Percentiles rank a stretch among this genome's conserved stretches.
phyloP scores from a whole-genome alignment of 2,888 invertebrate species.

The Amphipoea oculea region DNA sequence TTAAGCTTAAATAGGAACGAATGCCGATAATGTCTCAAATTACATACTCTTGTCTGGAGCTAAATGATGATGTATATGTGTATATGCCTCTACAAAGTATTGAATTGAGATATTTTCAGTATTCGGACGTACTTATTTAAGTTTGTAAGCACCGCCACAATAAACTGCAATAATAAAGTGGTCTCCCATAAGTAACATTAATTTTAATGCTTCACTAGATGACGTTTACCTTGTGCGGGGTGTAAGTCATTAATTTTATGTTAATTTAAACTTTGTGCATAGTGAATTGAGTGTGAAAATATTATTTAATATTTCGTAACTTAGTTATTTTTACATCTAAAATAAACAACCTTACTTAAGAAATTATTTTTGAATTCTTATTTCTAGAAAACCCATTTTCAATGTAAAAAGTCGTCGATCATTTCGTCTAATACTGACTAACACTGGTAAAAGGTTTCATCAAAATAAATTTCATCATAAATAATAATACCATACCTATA shows the following conservation, averaged over 20 bases:
- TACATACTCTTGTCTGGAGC: neutral
- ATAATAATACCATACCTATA: neutral
- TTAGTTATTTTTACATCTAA: conserved; percentile 61
- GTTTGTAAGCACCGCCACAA: conserved; percentile 1
- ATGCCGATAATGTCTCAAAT: neutral
- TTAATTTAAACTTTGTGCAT: conserved; percentile 54
- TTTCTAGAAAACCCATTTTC: conserved; percentile 50
- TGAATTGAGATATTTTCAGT: conserved; percentile 9
- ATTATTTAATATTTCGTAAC: conserved; percentile 64
- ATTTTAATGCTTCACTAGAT: conserved; percentile 19
- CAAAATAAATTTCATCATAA: conserved; percentile 5
- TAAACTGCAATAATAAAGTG: conserved; percentile 9
- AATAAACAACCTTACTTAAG: conserved; percentile 62
- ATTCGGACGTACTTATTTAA: conserved; percentile 16
- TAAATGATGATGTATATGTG: neutral
- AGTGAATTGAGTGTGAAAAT: conserved; percentile 64
- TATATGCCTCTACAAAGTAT: neutral
- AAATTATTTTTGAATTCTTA: conserved; percentile 50
- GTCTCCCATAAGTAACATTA: conserved; percentile 21
- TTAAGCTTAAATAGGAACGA: neutral
- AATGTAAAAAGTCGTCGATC: conserved; percentile 26
- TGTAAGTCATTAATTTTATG: conserved; percentile 41
- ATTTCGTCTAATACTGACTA: conserved; percentile 35
- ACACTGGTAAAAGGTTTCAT: conserved; percentile 18
- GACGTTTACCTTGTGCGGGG: conserved; percentile 20